phyloP scores from a whole-genome alignment of 2,888 invertebrate species.

The Galerucella nymphaeae region DNA sequence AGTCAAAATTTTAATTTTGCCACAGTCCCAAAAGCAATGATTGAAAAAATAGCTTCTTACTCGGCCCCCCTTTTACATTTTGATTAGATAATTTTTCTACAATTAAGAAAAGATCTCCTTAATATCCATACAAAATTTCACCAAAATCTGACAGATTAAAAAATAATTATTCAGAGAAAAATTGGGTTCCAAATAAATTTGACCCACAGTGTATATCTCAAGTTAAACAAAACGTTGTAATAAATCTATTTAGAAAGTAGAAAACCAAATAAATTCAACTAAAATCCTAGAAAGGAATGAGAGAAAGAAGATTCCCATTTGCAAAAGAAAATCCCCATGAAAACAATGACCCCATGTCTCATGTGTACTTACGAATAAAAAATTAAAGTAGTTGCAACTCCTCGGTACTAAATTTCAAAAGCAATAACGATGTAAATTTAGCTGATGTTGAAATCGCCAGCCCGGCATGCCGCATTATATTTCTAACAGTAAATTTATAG shows the following conservation, averaged over 20 bases:
- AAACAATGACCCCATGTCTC: conserved; percentile 35
- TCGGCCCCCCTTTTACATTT: no score
- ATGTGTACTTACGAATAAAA: conserved; percentile 38
- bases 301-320: conserved; percentile 23
- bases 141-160: no score
- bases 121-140: no score
- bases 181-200: no score
- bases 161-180: no score
- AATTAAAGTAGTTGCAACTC: conserved; percentile 49
- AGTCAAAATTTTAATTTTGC: no score
- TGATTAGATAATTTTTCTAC: no score
- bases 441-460: conserved; percentile 61
- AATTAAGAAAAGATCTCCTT: no score
- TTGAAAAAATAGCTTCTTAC: no score
- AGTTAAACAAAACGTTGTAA: background rate
- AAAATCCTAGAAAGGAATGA: background rate
- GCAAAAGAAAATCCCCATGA: conserved; percentile 28
- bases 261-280: background rate
- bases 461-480: conserved; percentile 62
- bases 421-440: conserved; percentile 66
- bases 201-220: background rate
- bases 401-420: conserved; percentile 61
- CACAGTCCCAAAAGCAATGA: no score
- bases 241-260: conserved; percentile 13
- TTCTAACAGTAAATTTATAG: conserved; percentile 61